These are phyloP conservation scores for Neopipo cinnamomea DNA, from an alignment of 2,113 vertebrate genomes.

Conservation along the genomic window DNA sequence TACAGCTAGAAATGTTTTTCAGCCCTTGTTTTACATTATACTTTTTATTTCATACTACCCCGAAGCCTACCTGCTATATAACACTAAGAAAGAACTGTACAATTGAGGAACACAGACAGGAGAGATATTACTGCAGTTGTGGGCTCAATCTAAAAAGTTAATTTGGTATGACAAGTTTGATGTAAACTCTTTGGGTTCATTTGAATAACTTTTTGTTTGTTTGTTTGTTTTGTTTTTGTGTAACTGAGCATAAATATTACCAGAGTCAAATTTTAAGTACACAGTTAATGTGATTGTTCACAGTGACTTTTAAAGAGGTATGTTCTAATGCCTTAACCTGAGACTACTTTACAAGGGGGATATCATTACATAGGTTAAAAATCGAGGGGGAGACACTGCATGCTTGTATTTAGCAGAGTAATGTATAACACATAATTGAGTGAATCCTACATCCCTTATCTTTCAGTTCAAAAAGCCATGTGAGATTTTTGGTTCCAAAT, in stretches of 20 bases:
- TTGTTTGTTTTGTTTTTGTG: neutral
- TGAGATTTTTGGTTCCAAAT: neutral
- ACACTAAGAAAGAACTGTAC: neutral
- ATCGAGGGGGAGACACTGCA: neutral
- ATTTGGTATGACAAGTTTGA: neutral
- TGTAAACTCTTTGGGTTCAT: neutral
- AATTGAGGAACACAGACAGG: neutral
- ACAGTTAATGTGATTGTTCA: neutral
- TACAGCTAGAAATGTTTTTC: neutral
- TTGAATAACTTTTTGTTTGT: neutral
- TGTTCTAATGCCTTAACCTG: neutral
- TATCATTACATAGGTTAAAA: neutral
- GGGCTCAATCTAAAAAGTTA: neutral
- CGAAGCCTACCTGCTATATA: neutral
- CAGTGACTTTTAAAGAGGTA: neutral
- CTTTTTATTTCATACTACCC: neutral
- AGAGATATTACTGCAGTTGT: neutral
- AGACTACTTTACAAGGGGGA: neutral
- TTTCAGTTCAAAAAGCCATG: neutral
- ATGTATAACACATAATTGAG: neutral
- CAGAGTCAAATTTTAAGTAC: neutral
- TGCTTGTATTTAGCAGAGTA: neutral
- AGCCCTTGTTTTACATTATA: neutral
- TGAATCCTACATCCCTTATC: neutral
- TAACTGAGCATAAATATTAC: neutral